Base-by-base conservation (phyloP, 1,140 invertebrate genomes). In the Glomeris maerens region DNA sequence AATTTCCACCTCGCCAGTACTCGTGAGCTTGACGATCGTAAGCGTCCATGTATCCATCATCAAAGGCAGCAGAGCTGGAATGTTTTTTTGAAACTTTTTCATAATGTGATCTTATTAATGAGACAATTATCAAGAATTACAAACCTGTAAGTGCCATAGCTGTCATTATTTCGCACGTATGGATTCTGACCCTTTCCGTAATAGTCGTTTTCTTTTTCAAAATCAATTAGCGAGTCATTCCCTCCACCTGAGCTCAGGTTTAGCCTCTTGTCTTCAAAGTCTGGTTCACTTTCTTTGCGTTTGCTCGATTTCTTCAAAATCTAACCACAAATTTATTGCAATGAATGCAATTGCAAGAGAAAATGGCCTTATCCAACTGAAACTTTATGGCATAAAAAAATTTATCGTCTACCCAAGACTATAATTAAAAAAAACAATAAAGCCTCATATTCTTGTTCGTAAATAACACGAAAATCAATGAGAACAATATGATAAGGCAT, bases 251-350 rank as follows among this genome's bases (percentile, higher is more conserved):
- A 29, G 77, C 81, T 55, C 27, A 95, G 64, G 64, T 93, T 93
- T 73, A 93, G 80, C 61, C 93, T 88, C 68, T 95, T 96, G 62
- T 95, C 89, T 65, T 96, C 91, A 67, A 95, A 94, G 64, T 95
- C 90, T 67, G 87, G 84, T 60, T 95, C 91, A 55, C 85, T 86
- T 71, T 95, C 89, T 66, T 93, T 93, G 27, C 89, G 78, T 61
- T 91, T 87, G 53, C 81, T 84, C 1, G 90, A 87, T 70, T 90
- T 90, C 41, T 87, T 76, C 67, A 87, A 74, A 76, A 85, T 78
- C 78, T 81, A 55, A 46, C n/a, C n/a, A n/a, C n/a, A n/a, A n/a
- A n/a, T n/a, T n/a, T n/a, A n/a, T n/a, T n/a, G n/a, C n/a, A n/a
- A n/a, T n/a, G n/a, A n/a, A n/a, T n/a, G n/a, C n/a, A n/a, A n/a